phyloP scores from a whole-genome alignment of 2,797 vertebrate genomes.

The Clarias fuscus region DNA sequence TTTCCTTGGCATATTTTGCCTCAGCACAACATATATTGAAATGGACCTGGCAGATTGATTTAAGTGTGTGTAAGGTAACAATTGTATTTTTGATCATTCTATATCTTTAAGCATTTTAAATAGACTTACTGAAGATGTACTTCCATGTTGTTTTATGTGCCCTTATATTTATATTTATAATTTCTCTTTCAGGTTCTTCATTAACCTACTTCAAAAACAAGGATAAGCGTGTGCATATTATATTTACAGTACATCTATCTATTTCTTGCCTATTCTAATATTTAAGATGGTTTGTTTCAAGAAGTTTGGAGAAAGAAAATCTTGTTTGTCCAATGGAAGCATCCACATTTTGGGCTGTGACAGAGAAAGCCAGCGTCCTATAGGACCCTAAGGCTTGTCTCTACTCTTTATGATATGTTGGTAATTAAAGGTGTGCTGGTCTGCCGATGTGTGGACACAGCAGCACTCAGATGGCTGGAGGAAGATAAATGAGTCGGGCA shows the following conservation, averaged over 20 bases:
- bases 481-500: conserved; percentile 89
- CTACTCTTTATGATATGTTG: conserved; percentile 86
- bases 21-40: too few relatives aligned
- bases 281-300: conserved; percentile 7
- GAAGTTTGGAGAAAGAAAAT: background rate
- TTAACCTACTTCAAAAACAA: background rate
- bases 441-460: conserved; percentile 68
- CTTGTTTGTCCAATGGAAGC: conserved; percentile 18
- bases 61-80: background rate
- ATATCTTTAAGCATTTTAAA: background rate
- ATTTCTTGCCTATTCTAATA: conserved; percentile 1
- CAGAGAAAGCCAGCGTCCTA: conserved; percentile 63
- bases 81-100: background rate
- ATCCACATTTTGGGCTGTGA: conserved; percentile 21
- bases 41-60: background rate
- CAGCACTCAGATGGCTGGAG: conserved; percentile 62
- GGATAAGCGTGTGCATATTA: background rate
- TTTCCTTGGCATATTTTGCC: too few relatives aligned
- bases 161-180: background rate
- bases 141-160: background rate
- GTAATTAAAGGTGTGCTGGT: conserved; percentile 84
- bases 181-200: background rate
- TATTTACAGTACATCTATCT: background rate
- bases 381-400: conserved; percentile 76
- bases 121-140: background rate